Conservation (phyloP, 1,140 invertebrate species). For the Trichogramma pretiosum region DNA sequence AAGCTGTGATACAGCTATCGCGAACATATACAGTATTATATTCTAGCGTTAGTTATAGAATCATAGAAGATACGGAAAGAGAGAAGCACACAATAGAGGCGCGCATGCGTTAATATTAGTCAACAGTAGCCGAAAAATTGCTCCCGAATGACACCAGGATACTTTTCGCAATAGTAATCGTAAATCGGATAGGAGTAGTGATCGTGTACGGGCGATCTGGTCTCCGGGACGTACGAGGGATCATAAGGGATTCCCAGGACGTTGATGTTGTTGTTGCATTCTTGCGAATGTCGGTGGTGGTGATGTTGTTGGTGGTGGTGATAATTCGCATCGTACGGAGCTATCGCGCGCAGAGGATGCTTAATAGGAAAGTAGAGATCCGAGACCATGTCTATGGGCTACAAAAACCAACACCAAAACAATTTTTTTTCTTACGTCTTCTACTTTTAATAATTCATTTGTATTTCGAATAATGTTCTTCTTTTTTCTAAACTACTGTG, state of each 20-base stretch:
- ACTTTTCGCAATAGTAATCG: conserved; percentile 38
- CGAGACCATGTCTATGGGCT: conserved; percentile 66
- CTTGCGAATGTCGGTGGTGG: conserved; percentile 17
- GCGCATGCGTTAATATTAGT: too few species aligned
- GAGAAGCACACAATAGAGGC: too few species aligned
- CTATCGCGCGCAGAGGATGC: conserved; percentile 37
- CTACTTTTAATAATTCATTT: too few species aligned
- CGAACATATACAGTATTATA: too few species aligned
- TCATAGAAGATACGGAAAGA: too few species aligned
- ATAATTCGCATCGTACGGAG: too few species aligned
- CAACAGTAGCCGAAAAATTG: conserved; percentile 61
- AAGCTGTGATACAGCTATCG: too few species aligned
- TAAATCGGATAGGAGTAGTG: conserved; percentile 28
- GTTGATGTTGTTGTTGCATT: conserved; percentile 35
- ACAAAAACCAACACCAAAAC: conserved; percentile 44
- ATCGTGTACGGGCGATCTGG: conserved; percentile 23
- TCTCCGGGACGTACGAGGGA: too few species aligned
- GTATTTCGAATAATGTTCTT: too few species aligned
- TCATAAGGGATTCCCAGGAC: conserved; percentile 26
- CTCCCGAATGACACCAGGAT: conserved; percentile 54
- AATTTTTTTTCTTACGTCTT: too few species aligned
- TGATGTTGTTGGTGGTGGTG: not conserved
- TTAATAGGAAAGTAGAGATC: conserved; percentile 53
- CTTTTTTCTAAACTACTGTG: too few species aligned
- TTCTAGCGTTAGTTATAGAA: too few species aligned